A percentile compares a stretch with the other conserved stretches of the same genome.
phyloP scores from a whole-genome alignment of 2,888 invertebrate species.

The Platypus cylindrus region DNA sequence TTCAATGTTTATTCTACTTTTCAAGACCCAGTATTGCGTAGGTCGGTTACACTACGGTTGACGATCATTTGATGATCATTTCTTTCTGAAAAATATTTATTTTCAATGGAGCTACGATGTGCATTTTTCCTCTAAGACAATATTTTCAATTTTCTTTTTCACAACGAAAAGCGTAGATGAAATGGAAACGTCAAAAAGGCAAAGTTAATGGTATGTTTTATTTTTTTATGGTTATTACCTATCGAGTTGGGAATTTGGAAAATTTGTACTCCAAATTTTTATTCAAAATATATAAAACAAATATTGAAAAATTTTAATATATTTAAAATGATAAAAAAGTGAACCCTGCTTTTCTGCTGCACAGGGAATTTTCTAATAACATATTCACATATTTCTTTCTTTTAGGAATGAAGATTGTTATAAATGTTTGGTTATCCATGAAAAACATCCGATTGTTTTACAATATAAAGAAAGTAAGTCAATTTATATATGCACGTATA shows the following conservation, averaged over 20 bases:
- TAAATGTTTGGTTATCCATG: conserved; percentile 63
- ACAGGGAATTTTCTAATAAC: neutral
- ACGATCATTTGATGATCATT: no score
- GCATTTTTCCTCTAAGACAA: no score
- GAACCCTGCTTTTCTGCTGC: neutral
- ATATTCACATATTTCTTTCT: conserved; percentile 19
- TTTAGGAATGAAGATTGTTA: conserved; percentile 57
- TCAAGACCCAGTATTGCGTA: no score
- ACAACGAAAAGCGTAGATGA: conserved; percentile 1
- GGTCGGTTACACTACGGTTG: no score
- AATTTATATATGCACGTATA: no score
- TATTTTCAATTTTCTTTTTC: no score
- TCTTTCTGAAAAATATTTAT: no score
- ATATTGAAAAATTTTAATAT: no score
- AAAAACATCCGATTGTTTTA: conserved; percentile 61
- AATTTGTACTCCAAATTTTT: neutral
- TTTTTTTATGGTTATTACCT: conserved; percentile 7
- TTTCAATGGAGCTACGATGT: no score
- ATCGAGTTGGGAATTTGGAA: conserved; percentile 1
- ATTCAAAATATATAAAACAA: neutral
- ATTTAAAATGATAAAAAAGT: no score
- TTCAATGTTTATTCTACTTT: no score
- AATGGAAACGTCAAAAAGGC: conserved; percentile 2
- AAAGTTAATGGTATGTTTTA: conserved; percentile 1
- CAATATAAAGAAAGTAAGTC: conserved; percentile 79